These are phyloP conservation scores for Adrianichthys oophorus DNA, from an alignment of 2,797 vertebrate genomes.

Conservation along the genomic window DNA sequence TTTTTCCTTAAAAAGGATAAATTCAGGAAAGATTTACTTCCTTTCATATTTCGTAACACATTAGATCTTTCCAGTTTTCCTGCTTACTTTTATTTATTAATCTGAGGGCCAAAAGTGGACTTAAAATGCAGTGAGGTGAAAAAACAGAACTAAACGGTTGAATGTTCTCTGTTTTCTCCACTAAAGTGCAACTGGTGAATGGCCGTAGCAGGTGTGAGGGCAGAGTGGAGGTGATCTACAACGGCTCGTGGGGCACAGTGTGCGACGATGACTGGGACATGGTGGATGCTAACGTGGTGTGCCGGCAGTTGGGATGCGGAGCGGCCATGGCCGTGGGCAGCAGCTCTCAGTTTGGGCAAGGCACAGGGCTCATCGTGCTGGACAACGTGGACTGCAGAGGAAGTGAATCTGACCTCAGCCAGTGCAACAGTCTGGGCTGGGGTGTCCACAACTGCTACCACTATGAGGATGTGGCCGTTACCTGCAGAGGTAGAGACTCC, in stretches of 20 bases:
- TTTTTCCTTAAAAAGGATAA: conserved; percentile 43
- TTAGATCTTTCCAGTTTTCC: too few species aligned
- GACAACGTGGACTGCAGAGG: conserved; percentile 95
- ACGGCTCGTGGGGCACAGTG: conserved; percentile 89
- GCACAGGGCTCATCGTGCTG: conserved; percentile 85
- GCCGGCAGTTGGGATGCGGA: conserved; percentile 89
- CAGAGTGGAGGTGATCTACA: conserved; percentile 87
- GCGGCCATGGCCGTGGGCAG: conserved; percentile 78
- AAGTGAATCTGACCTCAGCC: conserved; percentile 81
- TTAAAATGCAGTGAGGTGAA: too few species aligned
- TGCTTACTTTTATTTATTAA: too few species aligned
- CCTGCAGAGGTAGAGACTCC: conserved; percentile 83
- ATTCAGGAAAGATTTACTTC: too few species aligned
- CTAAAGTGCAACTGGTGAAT: conserved; percentile 85
- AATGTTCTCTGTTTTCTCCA: conserved; percentile 39
- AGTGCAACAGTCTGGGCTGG: conserved; percentile 91
- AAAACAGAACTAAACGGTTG: neutral
- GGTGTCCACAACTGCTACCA: conserved; percentile 97
- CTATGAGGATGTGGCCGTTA: conserved; percentile 92
- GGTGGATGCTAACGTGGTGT: conserved; percentile 92
- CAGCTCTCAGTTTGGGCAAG: conserved; percentile 87
- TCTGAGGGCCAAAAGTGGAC: too few species aligned
- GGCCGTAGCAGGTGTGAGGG: conserved; percentile 87
- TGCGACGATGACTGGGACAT: conserved; percentile 97
- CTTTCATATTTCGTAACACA: too few species aligned